Percentiles rank a stretch among this genome's conserved stretches.
These are phyloP conservation scores for Chirona hameri DNA, from an alignment of 2,888 invertebrate species.

Conservation along the genomic window DNA sequence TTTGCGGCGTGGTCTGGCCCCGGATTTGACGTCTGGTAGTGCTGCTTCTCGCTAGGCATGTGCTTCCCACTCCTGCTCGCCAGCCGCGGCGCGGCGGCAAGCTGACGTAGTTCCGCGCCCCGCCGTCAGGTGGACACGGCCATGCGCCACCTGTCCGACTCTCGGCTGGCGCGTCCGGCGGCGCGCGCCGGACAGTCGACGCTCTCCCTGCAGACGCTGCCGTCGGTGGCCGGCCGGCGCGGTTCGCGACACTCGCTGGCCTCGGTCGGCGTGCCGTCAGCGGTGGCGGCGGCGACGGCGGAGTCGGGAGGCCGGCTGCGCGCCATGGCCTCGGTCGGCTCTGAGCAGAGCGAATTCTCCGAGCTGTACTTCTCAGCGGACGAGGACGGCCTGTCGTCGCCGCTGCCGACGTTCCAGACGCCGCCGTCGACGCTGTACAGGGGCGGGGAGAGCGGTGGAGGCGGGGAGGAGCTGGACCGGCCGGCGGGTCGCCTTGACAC, in stretches of 20 bases:
- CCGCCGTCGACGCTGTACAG: background rate
- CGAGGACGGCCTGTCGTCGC: slow-evolving; percentile 10
- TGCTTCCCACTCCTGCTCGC: background rate
- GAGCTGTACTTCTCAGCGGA: slow-evolving; percentile 24
- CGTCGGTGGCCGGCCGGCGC: background rate
- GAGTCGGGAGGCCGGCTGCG: background rate
- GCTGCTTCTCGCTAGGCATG: background rate
- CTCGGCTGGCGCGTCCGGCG: background rate
- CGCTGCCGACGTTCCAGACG: slow-evolving; percentile 12
- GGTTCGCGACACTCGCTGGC: background rate
- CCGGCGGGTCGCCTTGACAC: background rate
- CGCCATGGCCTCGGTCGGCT: background rate
- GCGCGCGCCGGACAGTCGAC: background rate
- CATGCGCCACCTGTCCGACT: background rate
- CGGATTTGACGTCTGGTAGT: no score
- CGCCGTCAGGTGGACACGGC: slow-evolving; percentile 5
- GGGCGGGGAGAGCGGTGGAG: background rate
- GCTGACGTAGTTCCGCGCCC: background rate
- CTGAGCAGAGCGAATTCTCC: background rate
- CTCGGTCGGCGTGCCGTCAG: background rate
- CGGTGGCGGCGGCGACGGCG: slow-evolving; percentile 1
- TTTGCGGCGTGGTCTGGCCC: no score
- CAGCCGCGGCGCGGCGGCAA: background rate
- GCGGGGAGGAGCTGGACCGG: background rate
- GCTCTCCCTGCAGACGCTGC: slow-evolving; percentile 2